Evolutionary conservation across 2,797 vertebrate genomes (phyloP).

Genomic region (Mastacembelus armatus): DNA sequence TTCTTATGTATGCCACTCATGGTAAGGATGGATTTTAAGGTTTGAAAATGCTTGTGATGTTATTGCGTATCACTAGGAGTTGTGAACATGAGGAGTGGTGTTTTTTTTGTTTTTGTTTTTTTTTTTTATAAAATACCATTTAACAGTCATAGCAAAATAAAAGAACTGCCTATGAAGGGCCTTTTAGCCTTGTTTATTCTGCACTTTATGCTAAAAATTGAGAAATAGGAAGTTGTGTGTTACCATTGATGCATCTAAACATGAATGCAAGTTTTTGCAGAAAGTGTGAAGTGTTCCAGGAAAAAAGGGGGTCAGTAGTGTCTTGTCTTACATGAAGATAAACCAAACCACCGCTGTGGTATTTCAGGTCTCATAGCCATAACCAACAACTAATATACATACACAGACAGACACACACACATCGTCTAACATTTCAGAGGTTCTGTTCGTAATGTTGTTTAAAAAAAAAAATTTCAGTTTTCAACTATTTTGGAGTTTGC

Average conservation of each 20-base stretch:
- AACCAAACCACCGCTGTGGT: conserved; percentile 58
- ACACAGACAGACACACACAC: conserved; percentile 5
- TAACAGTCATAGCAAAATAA: conserved; percentile 76
- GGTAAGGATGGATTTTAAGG: conserved; percentile 61
- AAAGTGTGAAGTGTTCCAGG: conserved; percentile 23
- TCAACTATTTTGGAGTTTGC: conserved; percentile 78
- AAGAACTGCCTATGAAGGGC: conserved; percentile 43
- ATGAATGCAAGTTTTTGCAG: too few species aligned
- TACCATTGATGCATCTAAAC: conserved; percentile 31
- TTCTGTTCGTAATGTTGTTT: conserved; percentile 52
- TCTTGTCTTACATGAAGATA: conserved; percentile 23
- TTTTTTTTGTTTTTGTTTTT: too few species aligned
- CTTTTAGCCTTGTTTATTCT: conserved; percentile 44
- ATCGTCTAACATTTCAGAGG: conserved; percentile 40
- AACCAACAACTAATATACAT: conserved; percentile 19
- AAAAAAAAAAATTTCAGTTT: conserved; percentile 61
- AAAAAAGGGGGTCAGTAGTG: conserved; percentile 9
- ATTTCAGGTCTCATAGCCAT: conserved; percentile 61
- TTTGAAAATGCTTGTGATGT: conserved; percentile 60
- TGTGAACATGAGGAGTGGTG: conserved; percentile 47
- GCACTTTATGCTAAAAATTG: conserved; percentile 71
- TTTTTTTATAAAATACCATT: conserved; percentile 82
- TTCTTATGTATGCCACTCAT: conserved; percentile 64
- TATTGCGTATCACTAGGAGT: conserved; percentile 57
- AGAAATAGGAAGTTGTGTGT: conserved; percentile 62